Base-by-base conservation (phyloP, 30 jellyfish, hydroid and myxozoan species). In the Haliclystus octoradiatus region DNA sequence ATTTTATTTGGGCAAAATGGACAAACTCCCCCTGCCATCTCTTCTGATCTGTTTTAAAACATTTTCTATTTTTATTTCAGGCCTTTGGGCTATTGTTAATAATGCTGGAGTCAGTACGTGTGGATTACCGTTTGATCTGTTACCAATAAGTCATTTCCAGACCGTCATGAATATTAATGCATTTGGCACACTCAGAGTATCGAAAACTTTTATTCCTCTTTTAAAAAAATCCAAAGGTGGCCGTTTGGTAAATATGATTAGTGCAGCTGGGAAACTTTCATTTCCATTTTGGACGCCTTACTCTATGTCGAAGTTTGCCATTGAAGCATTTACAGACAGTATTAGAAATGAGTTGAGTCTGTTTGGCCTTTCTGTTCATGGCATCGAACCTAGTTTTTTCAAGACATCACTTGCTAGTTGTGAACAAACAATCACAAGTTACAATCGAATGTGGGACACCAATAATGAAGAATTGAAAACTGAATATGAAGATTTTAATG, bases 281-380 rank as follows among this genome's bases (percentile, higher is more conserved):
- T 19, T 71, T 13, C 81, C 81, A 2, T 15, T 12, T 34, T 23
- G 61, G 31, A 14, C 78, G 7, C 65, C 79, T 22, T 71, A 71
- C 50, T n/a, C 31, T 24, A 71, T 30, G 49, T 71, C 82, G n/a
- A 71, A 71, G 61, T 52, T 24, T 50, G 82, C 79, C 3, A 27
- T 31, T 31, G 78, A 33, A 15, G 72, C 78, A 2, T 71, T 50
- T 30, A 26, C 77, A 22, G 82, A 71, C 57, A 22, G 82, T 22
- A 26, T 71, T 12, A 62, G 82, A 22, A 24, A 29, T n/a, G 82
- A 71, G 57, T 15, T 71, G 65, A 30, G 31, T 15, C 63, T 12
- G 23, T 71, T 60, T 60, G 82, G 80, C 28, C 28, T 71, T 23
- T n/a, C 82, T 3, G 79, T 71, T 7, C 82, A 71, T 61, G 19